phyloP scores from a whole-genome alignment of 1,140 invertebrate species.

The Bombyx mori region ASM3026992v2 NC_085124.1:7522501-7523000 shows the following conservation, averaged over 20 bases:
- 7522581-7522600: neutral
- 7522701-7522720: too few species aligned
- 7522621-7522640: slow-evolving; percentile 26
- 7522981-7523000: slow-evolving; percentile 42
- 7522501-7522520: too few species aligned
- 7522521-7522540: neutral
- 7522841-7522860: too few species aligned
- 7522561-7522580: slow-evolving; percentile 6
- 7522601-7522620: slow-evolving; percentile 39
- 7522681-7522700: slow-evolving; percentile 15
- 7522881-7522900: too few species aligned
- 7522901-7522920: slow-evolving; percentile 19
- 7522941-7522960: slow-evolving; percentile 53
- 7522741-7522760: too few species aligned
- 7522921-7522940: slow-evolving; percentile 66
- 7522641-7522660: slow-evolving; percentile 31
- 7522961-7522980: slow-evolving; percentile 48
- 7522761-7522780: too few species aligned
- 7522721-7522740: too few species aligned
- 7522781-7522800: too few species aligned
- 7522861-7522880: too few species aligned
- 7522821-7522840: too few species aligned
- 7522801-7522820: too few species aligned
- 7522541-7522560: neutral
- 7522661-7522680: slow-evolving; percentile 61